phyloP scores from a whole-genome alignment of 2,888 invertebrate species.

The Didymodactylos carnosus region DNA sequence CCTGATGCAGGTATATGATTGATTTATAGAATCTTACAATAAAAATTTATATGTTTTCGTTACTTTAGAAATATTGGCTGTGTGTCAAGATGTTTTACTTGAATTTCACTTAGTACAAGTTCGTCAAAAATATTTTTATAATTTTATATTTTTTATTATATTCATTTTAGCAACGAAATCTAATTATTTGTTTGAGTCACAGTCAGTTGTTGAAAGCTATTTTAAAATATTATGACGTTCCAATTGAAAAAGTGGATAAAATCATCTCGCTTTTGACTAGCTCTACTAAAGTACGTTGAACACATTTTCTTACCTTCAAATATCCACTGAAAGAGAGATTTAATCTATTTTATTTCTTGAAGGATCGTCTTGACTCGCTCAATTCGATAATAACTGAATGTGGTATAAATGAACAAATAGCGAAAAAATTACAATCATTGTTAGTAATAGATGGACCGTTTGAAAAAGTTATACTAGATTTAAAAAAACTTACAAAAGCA shows the following conservation, averaged over 20 bases:
- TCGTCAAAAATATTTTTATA: not conserved
- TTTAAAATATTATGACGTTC: slow-evolving; percentile 57
- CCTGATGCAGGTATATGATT: no score
- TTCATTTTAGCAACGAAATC: slow-evolving; percentile 23
- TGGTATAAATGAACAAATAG: not conserved
- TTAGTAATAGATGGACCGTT: not conserved
- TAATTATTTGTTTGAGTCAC: slow-evolving; percentile 27
- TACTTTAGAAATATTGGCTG: slow-evolving; percentile 60
- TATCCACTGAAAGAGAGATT: no score
- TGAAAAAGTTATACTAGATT: not conserved
- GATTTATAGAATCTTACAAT: no score
- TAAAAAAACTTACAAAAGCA: not conserved
- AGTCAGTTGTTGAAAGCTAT: slow-evolving; percentile 41
- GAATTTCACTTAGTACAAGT: slow-evolving; percentile 46
- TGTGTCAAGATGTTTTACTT: slow-evolving; percentile 53
- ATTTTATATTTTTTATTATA: no score
- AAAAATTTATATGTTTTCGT: no score
- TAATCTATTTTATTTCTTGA: not conserved
- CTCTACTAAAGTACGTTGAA: no score
- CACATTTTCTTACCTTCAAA: no score
- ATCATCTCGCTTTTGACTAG: slow-evolving; percentile 26
- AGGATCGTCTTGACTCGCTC: not conserved
- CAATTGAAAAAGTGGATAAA: slow-evolving; percentile 37
- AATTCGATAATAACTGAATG: not conserved
- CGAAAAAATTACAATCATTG: not conserved